Conservation (phyloP, 2,113 vertebrate species). For the Mesoclemmys tuberculata region DNA sequence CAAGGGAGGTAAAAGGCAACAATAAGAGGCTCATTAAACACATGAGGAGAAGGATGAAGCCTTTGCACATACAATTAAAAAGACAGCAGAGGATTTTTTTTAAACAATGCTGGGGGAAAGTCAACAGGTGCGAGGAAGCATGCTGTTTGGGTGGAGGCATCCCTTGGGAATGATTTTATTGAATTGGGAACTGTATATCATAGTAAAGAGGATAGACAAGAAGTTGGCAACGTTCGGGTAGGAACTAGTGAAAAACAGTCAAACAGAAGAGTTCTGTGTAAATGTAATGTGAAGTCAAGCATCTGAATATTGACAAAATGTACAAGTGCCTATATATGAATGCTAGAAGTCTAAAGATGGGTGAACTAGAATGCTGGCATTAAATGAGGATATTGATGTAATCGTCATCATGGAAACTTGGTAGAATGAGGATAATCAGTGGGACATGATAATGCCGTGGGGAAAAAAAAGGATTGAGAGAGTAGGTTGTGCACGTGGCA, state of each 20-base stretch:
- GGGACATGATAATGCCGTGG: no score
- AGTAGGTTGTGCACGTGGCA: no score
- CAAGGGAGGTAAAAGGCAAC: neutral
- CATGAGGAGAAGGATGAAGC: neutral
- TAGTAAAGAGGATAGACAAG: neutral
- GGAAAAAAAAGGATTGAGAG: no score
- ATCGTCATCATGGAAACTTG: neutral
- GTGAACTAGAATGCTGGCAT: neutral
- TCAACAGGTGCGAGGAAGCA: no score
- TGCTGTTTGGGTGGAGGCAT: no score
- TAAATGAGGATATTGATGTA: neutral
- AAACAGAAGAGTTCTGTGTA: neutral
- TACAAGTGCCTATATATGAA: neutral
- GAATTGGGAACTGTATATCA: neutral
- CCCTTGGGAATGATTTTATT: neutral
- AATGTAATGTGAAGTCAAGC: no score
- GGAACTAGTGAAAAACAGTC: neutral
- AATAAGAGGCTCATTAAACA: neutral
- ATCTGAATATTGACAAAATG: neutral
- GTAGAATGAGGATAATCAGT: neutral
- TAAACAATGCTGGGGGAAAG: no score
- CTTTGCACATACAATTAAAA: neutral
- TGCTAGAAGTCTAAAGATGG: no score
- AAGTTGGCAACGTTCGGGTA: neutral
- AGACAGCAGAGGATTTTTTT: neutral